These are phyloP conservation scores for Baronia brevicornis DNA, from an alignment of 2,888 invertebrate species.

Conservation along the genomic window DNA sequence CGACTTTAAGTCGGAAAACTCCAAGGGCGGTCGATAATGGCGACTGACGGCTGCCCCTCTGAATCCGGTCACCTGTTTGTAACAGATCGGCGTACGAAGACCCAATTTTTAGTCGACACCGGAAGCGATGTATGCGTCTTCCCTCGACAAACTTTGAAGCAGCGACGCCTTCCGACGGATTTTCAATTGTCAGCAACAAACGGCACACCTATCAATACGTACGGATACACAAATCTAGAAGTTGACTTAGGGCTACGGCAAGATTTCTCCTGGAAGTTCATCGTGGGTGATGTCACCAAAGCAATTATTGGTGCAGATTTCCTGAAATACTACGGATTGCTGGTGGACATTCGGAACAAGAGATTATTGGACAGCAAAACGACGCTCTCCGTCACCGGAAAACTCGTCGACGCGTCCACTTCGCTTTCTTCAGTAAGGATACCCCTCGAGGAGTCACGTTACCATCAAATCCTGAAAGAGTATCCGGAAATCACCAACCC, in stretches of 20 bases:
- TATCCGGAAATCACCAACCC: neutral
- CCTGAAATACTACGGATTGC: conserved; percentile 23
- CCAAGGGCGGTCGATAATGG: conserved; percentile 14
- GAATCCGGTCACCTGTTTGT: neutral
- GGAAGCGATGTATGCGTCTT: conserved; percentile 11
- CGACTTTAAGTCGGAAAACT: conserved; percentile 15
- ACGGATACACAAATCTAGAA: conserved; percentile 19
- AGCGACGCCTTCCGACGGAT: neutral
- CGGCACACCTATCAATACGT: conserved; percentile 21
- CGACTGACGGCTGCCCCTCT: conserved; percentile 18
- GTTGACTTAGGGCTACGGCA: conserved; percentile 25
- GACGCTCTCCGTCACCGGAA: conserved; percentile 8
- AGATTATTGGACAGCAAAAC: conserved; percentile 22
- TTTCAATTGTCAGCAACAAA: conserved; percentile 21
- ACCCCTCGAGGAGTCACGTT: conserved; percentile 8
- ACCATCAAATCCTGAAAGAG: conserved; percentile 4
- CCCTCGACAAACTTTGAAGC: neutral
- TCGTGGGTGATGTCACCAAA: conserved; percentile 26
- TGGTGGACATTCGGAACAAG: conserved; percentile 28
- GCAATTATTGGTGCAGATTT: conserved; percentile 29
- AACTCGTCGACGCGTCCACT: neutral
- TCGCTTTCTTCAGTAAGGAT: conserved; percentile 15
- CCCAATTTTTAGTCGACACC: neutral
- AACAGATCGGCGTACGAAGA: neutral
- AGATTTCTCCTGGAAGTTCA: conserved; percentile 22